Conservation (phyloP, 2,888 invertebrate genomes). For the Pantelozetes paolii region DNA sequence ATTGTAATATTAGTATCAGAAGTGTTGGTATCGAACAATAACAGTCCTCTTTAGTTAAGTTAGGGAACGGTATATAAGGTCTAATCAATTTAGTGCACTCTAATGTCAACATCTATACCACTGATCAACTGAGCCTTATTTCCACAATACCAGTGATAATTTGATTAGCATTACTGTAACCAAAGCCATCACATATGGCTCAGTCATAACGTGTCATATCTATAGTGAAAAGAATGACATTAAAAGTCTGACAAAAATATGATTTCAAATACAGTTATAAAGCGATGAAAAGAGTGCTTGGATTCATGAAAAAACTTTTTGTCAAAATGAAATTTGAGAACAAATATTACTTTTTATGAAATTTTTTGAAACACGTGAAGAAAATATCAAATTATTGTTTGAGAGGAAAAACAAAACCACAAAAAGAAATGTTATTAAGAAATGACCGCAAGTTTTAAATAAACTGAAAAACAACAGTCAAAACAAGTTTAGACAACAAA, state of each 20-base stretch:
- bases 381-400: constrained; percentile 10
- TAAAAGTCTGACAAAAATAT: neutral
- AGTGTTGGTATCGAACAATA: constrained; percentile 13
- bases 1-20: constrained; percentile 5
- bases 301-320: neutral
- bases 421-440: neutral
- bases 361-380: constrained; percentile 15
- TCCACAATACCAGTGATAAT: constrained; percentile 12
- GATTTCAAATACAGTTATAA: neutral
- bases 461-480: neutral
- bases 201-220: constrained; percentile 30
- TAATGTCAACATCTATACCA: constrained; percentile 30
- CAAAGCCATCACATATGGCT: constrained; percentile 25
- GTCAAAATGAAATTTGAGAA: constrained; percentile 5
- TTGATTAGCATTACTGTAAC: constrained; percentile 27
- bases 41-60: constrained; percentile 1
- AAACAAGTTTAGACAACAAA: neutral
- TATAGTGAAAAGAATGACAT: constrained; percentile 6
- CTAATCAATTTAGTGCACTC: constrained; percentile 23
- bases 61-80: neutral
- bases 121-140: constrained; percentile 17
- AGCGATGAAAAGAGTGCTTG: neutral
- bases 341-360: constrained; percentile 14
- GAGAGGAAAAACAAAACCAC: neutral
- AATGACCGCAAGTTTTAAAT: neutral